Evolutionary conservation across 2,113 vertebrate genomes (phyloP), one percentile per base, ranked within the genome.

Genomic region (Tragelaphus strepsiceros): DNA sequence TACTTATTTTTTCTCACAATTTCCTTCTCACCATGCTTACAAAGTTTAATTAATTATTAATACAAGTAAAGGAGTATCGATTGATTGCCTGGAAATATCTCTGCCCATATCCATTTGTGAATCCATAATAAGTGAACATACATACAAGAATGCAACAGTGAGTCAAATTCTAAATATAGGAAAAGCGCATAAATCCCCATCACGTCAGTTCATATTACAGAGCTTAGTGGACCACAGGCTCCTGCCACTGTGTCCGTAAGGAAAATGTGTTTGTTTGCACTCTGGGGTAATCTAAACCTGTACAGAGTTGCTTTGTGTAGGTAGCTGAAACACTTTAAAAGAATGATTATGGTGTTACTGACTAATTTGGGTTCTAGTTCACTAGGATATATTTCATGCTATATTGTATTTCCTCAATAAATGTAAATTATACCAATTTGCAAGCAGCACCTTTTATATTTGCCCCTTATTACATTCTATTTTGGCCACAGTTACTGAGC

Each of bases 401-500:
- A 17, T 86, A 58, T n/a, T 59, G 4, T 86, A 62, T 90, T 90
- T 83, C 43, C 80, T 93, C 71, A 81, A 74, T 95, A 97, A 93
- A 97, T 97, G 71, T 92, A 96, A 98, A 96, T 95, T 95, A 95
- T 10, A 83, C 51, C 71, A 91, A 93, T 97, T 97, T 98, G 16
- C 90, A 94, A 71, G 14, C 28, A 78, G 46, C n/a, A 35, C 58
- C 88, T 98, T 96, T 82, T 80, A 51, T 26, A 64, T 97, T 89
- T n/a, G 9, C 94, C 28, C 71, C 17, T 96, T 82, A 89, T 91
- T 74, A 91, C 17, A n/a, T 92, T 78, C 39, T 49, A 51, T 91
- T 92, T 91, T 94, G 77, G 26, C 51, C 71, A 78, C 46, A 64
- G 91, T 90, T 91, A 87, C 61, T 94, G 95, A 97, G 51, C 86